Percentiles rank a stretch among this genome's conserved stretches.
These are phyloP conservation scores for Nyctibius bracteatus DNA, from an alignment of 2,113 vertebrate species.

Conservation along the genomic window DNA sequence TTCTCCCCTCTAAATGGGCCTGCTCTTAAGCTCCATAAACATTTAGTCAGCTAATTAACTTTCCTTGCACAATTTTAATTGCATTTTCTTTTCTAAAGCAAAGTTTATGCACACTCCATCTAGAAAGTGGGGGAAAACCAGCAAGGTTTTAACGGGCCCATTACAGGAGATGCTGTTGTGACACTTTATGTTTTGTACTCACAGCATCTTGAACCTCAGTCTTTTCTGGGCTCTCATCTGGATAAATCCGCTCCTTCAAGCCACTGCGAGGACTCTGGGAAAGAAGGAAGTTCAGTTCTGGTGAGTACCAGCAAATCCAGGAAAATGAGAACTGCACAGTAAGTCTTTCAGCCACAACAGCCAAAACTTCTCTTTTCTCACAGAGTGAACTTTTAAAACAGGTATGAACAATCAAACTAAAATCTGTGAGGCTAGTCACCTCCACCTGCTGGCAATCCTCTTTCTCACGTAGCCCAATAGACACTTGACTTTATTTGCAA, in stretches of 20 bases:
- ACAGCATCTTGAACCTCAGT: constrained; percentile 73
- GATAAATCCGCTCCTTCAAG: constrained; percentile 70
- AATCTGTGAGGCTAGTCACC: not conserved
- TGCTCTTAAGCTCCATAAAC: constrained; percentile 10
- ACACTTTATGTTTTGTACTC: constrained; percentile 38
- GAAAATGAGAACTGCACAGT: not conserved
- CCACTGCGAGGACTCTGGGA: constrained; percentile 74
- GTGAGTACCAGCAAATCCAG: not conserved
- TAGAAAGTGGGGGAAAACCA: not conserved
- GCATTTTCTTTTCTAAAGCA: constrained; percentile 20
- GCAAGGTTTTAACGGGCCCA: not conserved
- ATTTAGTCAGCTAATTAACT: constrained; percentile 21
- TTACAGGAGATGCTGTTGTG: not conserved
- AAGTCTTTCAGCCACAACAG: not conserved
- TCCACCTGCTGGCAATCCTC: not conserved
- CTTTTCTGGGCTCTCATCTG: constrained; percentile 77
- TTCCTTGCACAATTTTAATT: not conserved
- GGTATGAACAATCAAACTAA: not conserved
- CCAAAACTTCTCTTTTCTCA: constrained; percentile 6
- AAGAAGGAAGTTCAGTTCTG: not conserved
- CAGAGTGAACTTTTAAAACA: not conserved
- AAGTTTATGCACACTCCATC: not conserved
- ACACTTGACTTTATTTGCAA: not conserved
- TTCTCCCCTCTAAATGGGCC: not conserved
- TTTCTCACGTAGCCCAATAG: not conserved